Evolutionary conservation across 2,888 invertebrate genomes (phyloP), one percentile per base, ranked within the genome.

Genomic region (Gymnosoma rotundatum): DNA sequence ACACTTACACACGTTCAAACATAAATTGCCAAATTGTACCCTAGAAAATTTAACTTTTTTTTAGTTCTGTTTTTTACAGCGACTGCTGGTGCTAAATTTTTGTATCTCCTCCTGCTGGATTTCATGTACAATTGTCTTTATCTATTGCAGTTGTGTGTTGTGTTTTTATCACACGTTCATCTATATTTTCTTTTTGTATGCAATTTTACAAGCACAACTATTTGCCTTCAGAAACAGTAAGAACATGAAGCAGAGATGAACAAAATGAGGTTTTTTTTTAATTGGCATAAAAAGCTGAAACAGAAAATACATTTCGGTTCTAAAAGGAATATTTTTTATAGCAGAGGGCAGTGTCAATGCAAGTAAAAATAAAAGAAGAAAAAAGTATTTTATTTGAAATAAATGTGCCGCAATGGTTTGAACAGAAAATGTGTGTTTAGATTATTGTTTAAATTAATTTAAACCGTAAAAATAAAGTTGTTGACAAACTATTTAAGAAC

Each of bases 21-120:
- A 56, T 67, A 67, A 58, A 64, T 81, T 64, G 69, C 72, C 69
- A 78, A 81, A 74, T 80, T 84, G 66, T 73, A 67, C 73, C 54
- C 61, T 63, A 78, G 67, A 78, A 83, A 78, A 42, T 76, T 52
- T 20, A 61, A 60, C 60, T 73, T 73, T 56, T 72, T 52, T 56
- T 69, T 63, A 67, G 50, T 12, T 69, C 54, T 69, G 16, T 50
- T 70, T 70, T 69, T 70, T 50, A 60, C 36, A 64, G 18, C 54
- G 12, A 21, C 14, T 63, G 38, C 58, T 50, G 18, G 42, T 52
- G 52, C 18, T 25, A 5, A 6, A 52, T 42, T 18, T 42, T 18
- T 18, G 4, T 18, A 7, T 50, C 20, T 64, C 32, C 45, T 48
- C 50, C 50, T 52, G 9, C 20, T 32, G 12, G 6, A 45, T 8